Base-by-base conservation (phyloP, 2,797 vertebrate genomes). In the Carapus acus region DNA sequence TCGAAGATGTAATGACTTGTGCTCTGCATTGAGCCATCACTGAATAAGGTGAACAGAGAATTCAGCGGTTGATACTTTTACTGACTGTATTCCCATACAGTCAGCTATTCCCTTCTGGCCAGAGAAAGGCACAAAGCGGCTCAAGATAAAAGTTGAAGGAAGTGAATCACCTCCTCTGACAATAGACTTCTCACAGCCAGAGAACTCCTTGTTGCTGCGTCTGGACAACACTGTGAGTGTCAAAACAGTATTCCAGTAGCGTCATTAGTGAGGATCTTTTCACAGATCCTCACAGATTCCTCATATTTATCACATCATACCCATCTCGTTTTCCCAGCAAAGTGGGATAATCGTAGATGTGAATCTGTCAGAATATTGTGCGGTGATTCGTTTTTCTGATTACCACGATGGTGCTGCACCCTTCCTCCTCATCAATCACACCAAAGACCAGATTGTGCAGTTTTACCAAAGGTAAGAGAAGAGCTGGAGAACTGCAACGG, bases 361-460 rank as follows among this genome's bases (percentile, higher is more conserved):
- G 73, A 93, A 92, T 62, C 47, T 92, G 48, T 87, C 88, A 12
- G 96, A 99, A 41, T 92, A 98, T 77, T 95, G 92, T 0, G 89
- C 89, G 17, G 88, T 91, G 27, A 89, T 99, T 82, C 89, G 84
- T 2, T 99, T 99, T 86, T 93, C 91, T 24, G 86, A 97, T 76
- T 99, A 98, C 77, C 92, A 94, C 36, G 90, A 92, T 2, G 96
- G 96, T 0, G 90, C 96, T 1, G 95, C 96, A 41, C 90, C 96
- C 0, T 98, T 98, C 80, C 88, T 98, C 44, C 84, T 98, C 73
- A 93, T 99, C 84, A 99, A 99, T 76, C 91, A 97, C 69, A 97
- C 94, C 14, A 91, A 84, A 65, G 80, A 84, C 40, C 86, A 91
- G 43, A 76, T 68, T 3, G 77, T 99, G 67, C 84, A 90, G 29